These are phyloP conservation scores for Smutsia temminckii DNA, from an alignment of 2,797 vertebrate species.

Conservation along the genomic window DNA sequence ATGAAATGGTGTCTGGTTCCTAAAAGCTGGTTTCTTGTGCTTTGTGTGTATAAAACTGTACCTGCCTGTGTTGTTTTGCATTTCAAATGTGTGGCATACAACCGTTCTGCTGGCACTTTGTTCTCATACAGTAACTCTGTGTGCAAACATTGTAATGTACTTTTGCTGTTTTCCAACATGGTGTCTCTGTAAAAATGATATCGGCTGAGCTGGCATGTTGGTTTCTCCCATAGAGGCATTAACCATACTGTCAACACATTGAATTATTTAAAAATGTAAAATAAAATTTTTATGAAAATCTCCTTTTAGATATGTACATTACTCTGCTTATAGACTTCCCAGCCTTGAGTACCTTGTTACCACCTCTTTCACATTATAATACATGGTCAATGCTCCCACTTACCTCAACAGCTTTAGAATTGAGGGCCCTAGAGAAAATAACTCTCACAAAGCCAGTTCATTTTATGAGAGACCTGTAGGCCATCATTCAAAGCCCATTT, in stretches of 20 bases:
- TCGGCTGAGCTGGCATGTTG: conserved; percentile 89
- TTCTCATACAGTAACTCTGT: conserved; percentile 92
- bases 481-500: neutral
- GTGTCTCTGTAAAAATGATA: conserved; percentile 96
- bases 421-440: conserved; percentile 7
- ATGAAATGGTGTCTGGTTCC: conserved; percentile 89
- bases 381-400: neutral
- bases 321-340: conserved; percentile 77
- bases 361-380: neutral
- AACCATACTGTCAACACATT: conserved; percentile 88
- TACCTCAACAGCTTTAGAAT: conserved; percentile 22
- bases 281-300: conserved; percentile 90
- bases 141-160: conserved; percentile 94
- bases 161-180: conserved; percentile 97
- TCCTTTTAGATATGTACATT: conserved; percentile 81
- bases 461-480: neutral
- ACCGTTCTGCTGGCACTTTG: conserved; percentile 88
- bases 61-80: conserved; percentile 91
- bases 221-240: conserved; percentile 88
- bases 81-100: conserved; percentile 93
- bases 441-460: neutral
- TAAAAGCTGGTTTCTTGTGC: conserved; percentile 87
- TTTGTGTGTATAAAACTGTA: conserved; percentile 90
- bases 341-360: neutral
- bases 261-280: conserved; percentile 89